Conservation (phyloP, 1,140 invertebrate species). For the Nixonia krombeini region DNA sequence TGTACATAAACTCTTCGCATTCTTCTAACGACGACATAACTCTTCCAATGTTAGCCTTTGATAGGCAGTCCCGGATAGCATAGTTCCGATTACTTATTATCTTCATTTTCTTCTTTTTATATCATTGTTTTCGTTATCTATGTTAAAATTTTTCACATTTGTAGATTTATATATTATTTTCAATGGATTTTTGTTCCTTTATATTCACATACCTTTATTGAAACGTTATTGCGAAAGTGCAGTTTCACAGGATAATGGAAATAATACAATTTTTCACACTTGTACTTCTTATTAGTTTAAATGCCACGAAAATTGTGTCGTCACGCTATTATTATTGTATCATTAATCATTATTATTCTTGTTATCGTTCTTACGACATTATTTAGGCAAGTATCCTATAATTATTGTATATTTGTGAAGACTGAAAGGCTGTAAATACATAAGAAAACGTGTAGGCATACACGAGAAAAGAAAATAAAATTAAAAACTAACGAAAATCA, state of each 20-base stretch:
- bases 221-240: constrained; percentile 11
- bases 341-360: constrained; percentile 55
- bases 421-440: constrained; percentile 70
- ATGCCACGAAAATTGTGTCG: constrained; percentile 21
- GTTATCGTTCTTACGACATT: constrained; percentile 59
- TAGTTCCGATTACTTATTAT: constrained; percentile 6
- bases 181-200: constrained; percentile 4
- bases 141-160: constrained; percentile 12
- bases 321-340: constrained; percentile 46
- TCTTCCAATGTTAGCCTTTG: constrained; percentile 20
- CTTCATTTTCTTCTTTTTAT: background rate
- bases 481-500: constrained; percentile 46
- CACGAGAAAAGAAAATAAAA: constrained; percentile 52
- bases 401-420: constrained; percentile 69
- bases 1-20: constrained; percentile 65
- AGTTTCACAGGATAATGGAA: constrained; percentile 18
- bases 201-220: constrained; percentile 17
- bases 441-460: constrained; percentile 49
- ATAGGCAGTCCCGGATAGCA: constrained; percentile 22
- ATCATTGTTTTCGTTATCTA: background rate
- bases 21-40: constrained; percentile 54
- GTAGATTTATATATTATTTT: too few species aligned
- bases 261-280: constrained; percentile 35
- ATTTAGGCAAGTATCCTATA: constrained; percentile 50
- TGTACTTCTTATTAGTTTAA: constrained; percentile 32